Conservation (phyloP, 2,888 invertebrate species). For the Hypercompe scribonia region DNA sequence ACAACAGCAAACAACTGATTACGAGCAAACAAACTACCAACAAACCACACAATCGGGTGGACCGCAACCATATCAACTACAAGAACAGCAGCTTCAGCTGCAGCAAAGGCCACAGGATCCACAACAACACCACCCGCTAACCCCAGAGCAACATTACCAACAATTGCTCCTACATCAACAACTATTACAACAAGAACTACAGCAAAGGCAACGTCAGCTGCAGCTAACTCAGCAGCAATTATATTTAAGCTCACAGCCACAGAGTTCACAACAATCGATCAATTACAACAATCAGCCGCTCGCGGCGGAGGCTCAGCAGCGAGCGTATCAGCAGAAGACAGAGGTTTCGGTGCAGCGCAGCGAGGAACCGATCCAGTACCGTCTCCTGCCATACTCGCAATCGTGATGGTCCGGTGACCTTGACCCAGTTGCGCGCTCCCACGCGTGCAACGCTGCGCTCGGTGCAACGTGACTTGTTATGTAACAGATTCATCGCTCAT, state of each 20-base stretch:
- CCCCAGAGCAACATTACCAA: slow-evolving; percentile 37
- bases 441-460: slow-evolving; percentile 60
- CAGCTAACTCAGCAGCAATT: slow-evolving; percentile 46
- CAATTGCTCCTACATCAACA: slow-evolving; percentile 48
- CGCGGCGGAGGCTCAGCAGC: slow-evolving; percentile 36
- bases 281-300: slow-evolving; percentile 35
- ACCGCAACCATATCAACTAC: slow-evolving; percentile 38
- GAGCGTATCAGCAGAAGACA: slow-evolving; percentile 33
- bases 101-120: slow-evolving; percentile 32
- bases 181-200: slow-evolving; percentile 47
- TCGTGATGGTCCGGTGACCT: slow-evolving; percentile 71
- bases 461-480: slow-evolving; percentile 45
- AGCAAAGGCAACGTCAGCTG: slow-evolving; percentile 49
- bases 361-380: slow-evolving; percentile 61
- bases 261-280: slow-evolving; percentile 35
- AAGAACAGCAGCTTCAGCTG: slow-evolving; percentile 25
- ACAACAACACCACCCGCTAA: slow-evolving; percentile 19
- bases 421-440: slow-evolving; percentile 71
- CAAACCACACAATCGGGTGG: slow-evolving; percentile 15
- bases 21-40: slow-evolving; percentile 5
- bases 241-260: slow-evolving; percentile 40
- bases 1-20: slow-evolving; percentile 6
- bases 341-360: slow-evolving; percentile 31
- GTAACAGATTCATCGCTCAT: slow-evolving; percentile 42
- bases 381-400: slow-evolving; percentile 56